phyloP scores from a whole-genome alignment of 2,797 vertebrate genomes.

The Anas georgica region DNA sequence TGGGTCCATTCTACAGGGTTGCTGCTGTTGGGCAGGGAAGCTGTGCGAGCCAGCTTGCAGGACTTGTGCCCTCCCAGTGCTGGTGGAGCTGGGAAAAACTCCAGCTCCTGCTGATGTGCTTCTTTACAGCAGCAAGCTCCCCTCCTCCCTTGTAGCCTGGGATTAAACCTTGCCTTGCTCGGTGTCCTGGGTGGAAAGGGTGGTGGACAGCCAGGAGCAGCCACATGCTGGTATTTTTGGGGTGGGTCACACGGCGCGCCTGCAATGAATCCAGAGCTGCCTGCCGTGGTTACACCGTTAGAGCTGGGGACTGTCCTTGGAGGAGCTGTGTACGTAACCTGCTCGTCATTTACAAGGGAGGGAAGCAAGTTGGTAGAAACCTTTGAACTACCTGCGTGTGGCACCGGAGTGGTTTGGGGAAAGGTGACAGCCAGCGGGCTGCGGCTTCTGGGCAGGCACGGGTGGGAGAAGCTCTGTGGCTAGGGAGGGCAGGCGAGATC shows the following conservation, averaged over 20 bases:
- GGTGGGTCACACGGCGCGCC: background rate
- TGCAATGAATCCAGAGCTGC: background rate
- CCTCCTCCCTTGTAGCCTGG: background rate
- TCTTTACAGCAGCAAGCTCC: background rate
- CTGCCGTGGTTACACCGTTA: background rate
- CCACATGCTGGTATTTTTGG: background rate
- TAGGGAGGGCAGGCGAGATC: background rate
- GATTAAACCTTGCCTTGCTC: slow-evolving; percentile 5
- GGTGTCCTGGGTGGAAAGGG: background rate
- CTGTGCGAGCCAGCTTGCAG: slow-evolving; percentile 26
- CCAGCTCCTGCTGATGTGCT: background rate
- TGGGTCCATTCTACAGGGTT: background rate
- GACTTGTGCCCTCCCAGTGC: background rate
- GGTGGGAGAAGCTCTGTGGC: background rate
- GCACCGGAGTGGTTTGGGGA: background rate
- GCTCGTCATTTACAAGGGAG: background rate
- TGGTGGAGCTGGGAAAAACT: background rate
- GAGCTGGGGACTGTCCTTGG: slow-evolving; percentile 2
- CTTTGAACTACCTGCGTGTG: background rate
- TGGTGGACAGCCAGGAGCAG: background rate
- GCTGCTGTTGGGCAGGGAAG: background rate
- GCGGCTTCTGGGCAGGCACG: background rate
- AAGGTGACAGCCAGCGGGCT: background rate
- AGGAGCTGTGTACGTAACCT: background rate
- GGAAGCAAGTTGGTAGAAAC: background rate